Base-by-base conservation (phyloP, 2,888 invertebrate genomes). In the Drosophila testacea region DNA sequence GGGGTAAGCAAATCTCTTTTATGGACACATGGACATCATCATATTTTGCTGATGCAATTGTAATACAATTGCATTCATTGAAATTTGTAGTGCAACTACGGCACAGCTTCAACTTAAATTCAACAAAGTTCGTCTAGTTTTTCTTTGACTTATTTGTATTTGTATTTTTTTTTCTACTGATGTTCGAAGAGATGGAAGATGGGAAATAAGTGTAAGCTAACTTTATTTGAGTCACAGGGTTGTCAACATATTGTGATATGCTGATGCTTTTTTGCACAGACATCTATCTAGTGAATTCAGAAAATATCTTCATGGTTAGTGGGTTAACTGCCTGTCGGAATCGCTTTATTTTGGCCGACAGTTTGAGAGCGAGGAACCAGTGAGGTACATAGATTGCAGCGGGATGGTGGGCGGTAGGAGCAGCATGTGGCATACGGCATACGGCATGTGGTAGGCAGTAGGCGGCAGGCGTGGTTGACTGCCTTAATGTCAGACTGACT, bases 321-420 rank as follows among this genome's bases (percentile, higher is more conserved):
- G 83, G 86, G 83, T 83, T 83, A 83, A 86, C 81, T 86, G 86
- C 51, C 83, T 75, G 74, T 69, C 69, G 63, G 64, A 86, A 83
- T 83, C 77, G 79, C 83, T 83, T 83, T 77, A 83, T 83, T 83
- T 79, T 44, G 54, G 44, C 28, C 57, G 62, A 69, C 63, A 59
- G 66, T 54, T 54, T 63, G 73, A 77, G 70, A 56, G 64, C 60
- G 66, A 44, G 11, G 47, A 41, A 70, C 32, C 32, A 5, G 56
- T 61, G 62, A 50, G 42, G 10, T 42, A 67, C 63, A 71, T 61
- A 36, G 71, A 74, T 78, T 77, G 74, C 78, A 74, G 77, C 50
- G 54, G 48, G 48, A 36, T 42, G 34, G n/a, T 28, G 34, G 32
- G 2, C 4, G 60, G n/a, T 60, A 52, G 42, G 28, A 22, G 22